phyloP scores from a whole-genome alignment of 2,888 invertebrate species.

The Brenthis daphne region DNA sequence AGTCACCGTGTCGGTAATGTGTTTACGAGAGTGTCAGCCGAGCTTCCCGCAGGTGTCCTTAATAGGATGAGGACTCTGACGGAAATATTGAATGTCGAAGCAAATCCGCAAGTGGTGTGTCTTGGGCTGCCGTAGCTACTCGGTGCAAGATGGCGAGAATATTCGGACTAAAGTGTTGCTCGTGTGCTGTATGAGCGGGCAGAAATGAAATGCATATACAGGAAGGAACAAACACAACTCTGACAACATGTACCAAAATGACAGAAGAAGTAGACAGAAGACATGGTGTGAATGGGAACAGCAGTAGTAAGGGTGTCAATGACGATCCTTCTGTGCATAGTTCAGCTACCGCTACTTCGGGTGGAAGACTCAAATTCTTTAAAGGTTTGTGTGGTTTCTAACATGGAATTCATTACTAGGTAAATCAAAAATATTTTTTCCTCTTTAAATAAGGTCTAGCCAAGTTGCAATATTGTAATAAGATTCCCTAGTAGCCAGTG shows the following conservation, averaged over 20 bases:
- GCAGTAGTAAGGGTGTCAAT: constrained; percentile 80
- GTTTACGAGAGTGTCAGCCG: constrained; percentile 73
- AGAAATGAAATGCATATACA: constrained; percentile 86
- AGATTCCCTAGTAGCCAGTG: constrained; percentile 8
- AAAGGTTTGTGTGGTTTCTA: constrained; percentile 81
- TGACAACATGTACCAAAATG: constrained; percentile 87
- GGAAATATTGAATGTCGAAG: constrained; percentile 68
- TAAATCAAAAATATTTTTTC: neutral
- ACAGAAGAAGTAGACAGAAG: constrained; percentile 86
- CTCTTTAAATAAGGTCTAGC: no score
- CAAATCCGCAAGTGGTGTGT: constrained; percentile 62
- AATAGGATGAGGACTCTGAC: constrained; percentile 78
- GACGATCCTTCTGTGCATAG: constrained; percentile 75
- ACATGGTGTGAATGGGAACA: constrained; percentile 88
- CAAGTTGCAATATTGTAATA: constrained; percentile 10
- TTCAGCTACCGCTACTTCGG: constrained; percentile 77
- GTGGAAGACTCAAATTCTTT: constrained; percentile 90
- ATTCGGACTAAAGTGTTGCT: constrained; percentile 74
- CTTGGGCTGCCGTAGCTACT: constrained; percentile 62
- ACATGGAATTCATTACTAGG: no score
- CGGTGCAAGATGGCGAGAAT: constrained; percentile 74
- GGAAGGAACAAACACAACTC: constrained; percentile 84
- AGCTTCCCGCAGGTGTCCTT: constrained; percentile 78
- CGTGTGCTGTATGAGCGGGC: constrained; percentile 77
- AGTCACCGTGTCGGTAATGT: constrained; percentile 79